Base-by-base conservation (phyloP, 2,888 invertebrate species). In the Agriotes lineatus region DNA sequence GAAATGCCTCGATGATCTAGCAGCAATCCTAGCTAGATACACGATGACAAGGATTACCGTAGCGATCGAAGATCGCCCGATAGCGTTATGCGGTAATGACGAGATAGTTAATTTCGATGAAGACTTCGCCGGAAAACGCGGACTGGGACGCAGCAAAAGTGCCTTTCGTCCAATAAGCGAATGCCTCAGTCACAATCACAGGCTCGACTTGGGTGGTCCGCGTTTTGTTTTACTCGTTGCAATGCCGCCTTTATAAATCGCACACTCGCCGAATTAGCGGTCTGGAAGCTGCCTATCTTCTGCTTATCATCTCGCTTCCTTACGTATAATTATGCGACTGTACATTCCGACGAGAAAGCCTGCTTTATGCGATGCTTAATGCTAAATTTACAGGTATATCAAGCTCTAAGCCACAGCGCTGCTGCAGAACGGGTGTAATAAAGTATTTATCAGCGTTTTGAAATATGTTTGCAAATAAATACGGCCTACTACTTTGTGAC, bases 121-220 rank as follows among this genome's bases (percentile, higher is more conserved):
- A 35, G 45, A 35, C 48, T 50, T 60, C 33, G 48, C 45, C 19
- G 25, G 19, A 60, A 60, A 60, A 50, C 30, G 35, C 65, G 25
- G 25, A 65, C 65, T 58, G 65, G 45, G 65, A 59, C 50, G 56
- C 57, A 65, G 25, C 50, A 16, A 52, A 66, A 66, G 59, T 52
- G 60, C 16, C 52, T 60, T 18, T 63, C 77, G 72, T 74, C 82
- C 82, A 82, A 82, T 81, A 76, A 78, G 79, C 76, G 79, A 75
- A 74, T 70, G 74, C 75, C 72, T 73, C 73, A 76, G 76, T 73
- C 75, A 79, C 80, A 81, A 80, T 82, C 82, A 79, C 81, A 80
- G 78, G 75, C 79, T 81, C 83, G 78, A 83, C 83, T 83, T 84
- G 83, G 83, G 83, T 83, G 83, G 83, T 82, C 83, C 76, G 77